Conservation (phyloP, 2,888 invertebrate species). For the Hydropsyche betteni region DNA sequence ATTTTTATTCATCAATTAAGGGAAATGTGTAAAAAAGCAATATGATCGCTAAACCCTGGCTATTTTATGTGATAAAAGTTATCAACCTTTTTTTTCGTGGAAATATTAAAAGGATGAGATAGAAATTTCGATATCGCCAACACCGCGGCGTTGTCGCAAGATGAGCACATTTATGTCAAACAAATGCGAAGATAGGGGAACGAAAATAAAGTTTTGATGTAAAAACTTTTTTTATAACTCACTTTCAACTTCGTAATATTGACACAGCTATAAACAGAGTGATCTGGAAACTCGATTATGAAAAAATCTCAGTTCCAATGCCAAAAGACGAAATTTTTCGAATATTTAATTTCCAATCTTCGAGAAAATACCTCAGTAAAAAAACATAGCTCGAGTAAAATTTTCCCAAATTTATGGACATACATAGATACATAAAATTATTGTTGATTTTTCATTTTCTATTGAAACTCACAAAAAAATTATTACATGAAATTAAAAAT, state of each 20-base stretch:
- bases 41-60: neutral
- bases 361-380: too few species aligned
- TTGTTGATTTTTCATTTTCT: too few species aligned
- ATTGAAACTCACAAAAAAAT: too few species aligned
- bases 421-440: too few species aligned
- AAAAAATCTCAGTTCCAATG: constrained; percentile 18
- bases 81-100: constrained; percentile 3
- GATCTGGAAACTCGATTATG: constrained; percentile 39
- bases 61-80: neutral
- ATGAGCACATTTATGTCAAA: constrained; percentile 52
- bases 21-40: neutral
- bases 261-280: constrained; percentile 50
- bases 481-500: too few species aligned
- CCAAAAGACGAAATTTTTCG: constrained; percentile 4
- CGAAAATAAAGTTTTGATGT: constrained; percentile 66
- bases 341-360: neutral
- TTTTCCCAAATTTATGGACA: too few species aligned
- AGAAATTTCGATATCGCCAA: constrained; percentile 48
- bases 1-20: neutral
- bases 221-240: constrained; percentile 65
- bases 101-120: constrained; percentile 26
- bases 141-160: constrained; percentile 34
- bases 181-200: constrained; percentile 50
- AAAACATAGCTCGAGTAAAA: too few species aligned
- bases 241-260: constrained; percentile 51